Conservation (phyloP, 2,113 vertebrate species). For the Caranx melampygus region DNA sequence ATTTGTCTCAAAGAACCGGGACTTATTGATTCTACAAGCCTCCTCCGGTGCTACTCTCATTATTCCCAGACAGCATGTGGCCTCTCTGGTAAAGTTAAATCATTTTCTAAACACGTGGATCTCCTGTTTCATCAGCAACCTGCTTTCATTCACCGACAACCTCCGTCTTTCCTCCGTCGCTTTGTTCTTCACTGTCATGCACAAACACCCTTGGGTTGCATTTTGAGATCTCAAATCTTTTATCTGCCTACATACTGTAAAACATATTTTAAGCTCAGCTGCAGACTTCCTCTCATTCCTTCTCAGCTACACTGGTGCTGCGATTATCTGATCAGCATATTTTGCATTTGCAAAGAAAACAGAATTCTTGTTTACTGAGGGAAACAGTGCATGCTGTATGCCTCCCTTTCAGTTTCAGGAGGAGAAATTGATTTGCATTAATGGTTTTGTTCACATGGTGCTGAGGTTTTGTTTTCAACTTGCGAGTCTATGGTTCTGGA, state of each 20-base stretch:
- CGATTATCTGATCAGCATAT: too few relatives aligned
- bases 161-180: background rate
- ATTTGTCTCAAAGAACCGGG: background rate
- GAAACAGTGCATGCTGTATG: too few relatives aligned
- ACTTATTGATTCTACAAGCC: background rate
- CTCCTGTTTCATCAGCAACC: slow-evolving; percentile 7
- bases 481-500: too few relatives aligned
- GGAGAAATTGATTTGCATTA: too few relatives aligned
- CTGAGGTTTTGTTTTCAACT: too few relatives aligned
- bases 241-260: background rate
- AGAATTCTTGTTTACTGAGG: too few relatives aligned
- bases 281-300: too few relatives aligned
- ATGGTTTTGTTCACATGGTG: too few relatives aligned
- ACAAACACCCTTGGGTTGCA: background rate
- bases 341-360: too few relatives aligned
- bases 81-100: background rate
- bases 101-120: background rate
- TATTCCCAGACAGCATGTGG: background rate
- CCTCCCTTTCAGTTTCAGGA: too few relatives aligned
- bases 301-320: too few relatives aligned
- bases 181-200: background rate
- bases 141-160: background rate
- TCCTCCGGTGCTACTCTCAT: background rate
- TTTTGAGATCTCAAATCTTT: background rate
- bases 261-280: too few relatives aligned